These are phyloP conservation scores for Pogonus chalceus DNA, from an alignment of 1,140 invertebrate species.

Conservation along the genomic window DNA sequence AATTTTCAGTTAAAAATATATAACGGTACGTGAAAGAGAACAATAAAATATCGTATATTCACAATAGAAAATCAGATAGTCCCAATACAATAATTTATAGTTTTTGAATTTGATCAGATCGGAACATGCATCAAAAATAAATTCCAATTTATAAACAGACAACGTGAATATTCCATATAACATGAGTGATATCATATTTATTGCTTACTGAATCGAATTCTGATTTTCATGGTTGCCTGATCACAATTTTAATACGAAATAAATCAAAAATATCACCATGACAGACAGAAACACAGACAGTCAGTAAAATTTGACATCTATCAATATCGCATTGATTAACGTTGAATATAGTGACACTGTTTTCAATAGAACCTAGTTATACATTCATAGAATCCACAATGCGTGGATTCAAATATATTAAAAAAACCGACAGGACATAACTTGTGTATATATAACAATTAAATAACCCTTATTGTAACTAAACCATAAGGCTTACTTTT, in stretches of 20 bases:
- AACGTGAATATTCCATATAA: no score
- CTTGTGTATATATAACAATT: no score
- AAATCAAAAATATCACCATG: background rate
- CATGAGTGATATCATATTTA: constrained; percentile 5
- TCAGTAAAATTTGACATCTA: constrained; percentile 15
- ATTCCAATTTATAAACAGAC: no score
- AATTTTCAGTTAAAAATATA: no score
- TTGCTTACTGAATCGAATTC: background rate
- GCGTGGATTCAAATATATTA: constrained; percentile 30
- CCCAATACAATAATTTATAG: no score
- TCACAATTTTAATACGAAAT: background rate
- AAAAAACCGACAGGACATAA: no score
- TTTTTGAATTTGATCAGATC: no score
- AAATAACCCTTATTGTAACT: background rate
- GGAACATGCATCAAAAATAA: no score
- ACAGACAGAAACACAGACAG: background rate
- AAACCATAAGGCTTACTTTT: constrained; percentile 16
- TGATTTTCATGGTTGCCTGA: background rate
- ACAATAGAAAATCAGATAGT: no score
- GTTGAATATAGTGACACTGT: constrained; percentile 14
- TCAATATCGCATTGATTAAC: constrained; percentile 36
- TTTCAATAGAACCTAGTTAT: constrained; percentile 35
- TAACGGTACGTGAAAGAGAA: no score
- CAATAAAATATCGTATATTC: no score
- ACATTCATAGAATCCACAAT: constrained; percentile 34